Evolutionary conservation across 2,888 invertebrate species (phyloP), one percentile per base, ranked within the genome.

Genomic region (Cabera pusaria): DNA sequence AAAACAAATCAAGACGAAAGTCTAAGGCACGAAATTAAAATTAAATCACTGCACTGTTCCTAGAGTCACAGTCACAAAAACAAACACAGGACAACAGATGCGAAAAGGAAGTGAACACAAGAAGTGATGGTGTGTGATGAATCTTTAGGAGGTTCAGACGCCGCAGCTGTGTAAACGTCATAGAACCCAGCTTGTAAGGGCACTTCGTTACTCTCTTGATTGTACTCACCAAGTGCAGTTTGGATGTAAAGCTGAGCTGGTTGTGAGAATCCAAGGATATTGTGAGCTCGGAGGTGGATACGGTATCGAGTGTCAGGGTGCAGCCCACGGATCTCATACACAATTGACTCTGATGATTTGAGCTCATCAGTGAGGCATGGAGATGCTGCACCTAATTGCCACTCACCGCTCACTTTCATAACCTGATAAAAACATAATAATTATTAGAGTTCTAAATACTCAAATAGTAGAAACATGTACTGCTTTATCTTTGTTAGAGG

Each of bases 181-280:
- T 88, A 89, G 77, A 89, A 88, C 55, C 88, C 89, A 50, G 86
- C 84, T 53, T 77, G 80, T 35, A 77, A 61, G 25, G 81, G 83
- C 50, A 84, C 79, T 62, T 87, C 84, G 59, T 83, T 85, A 77
- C 60, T 79, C 55, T 86, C 85, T 66, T 78, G 78, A 68, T 78
- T 79, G 73, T 90, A 92, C 95, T 95, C 94, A 96, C 97, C 96
- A 91, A 93, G 92, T 65, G 95, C 94, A 51, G 97, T 97, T 87
- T 94, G 95, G 76, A 97, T 91, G 72, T 93, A 92, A 56, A 96
- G 91, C 68, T 93, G 91, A 21, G 94, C 94, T 1, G 96, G 93
- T 42, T 92, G 88, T 63, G 97, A 96, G 80, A 90, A 93, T 38
- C 97, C 98, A 48, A 97, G 94, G 10, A 92, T 85, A 78, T 98